Conservation (phyloP, 2,888 invertebrate species). For the Rambutsinella grinnellia region DNA sequence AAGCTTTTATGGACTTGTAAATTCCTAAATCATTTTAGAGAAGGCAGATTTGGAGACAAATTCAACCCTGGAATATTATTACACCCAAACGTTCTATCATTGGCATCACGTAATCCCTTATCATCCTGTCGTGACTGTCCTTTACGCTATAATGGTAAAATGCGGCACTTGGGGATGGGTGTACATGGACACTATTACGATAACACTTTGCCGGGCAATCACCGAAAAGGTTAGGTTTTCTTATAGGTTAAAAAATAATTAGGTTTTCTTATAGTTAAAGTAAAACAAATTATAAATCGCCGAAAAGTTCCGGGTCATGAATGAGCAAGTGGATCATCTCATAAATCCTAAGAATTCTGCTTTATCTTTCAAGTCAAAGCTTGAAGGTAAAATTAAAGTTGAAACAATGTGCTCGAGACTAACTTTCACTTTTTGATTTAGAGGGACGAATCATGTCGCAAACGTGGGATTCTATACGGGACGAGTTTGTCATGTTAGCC, state of each 20-base stretch:
- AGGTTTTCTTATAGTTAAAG: too few species aligned
- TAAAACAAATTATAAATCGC: too few species aligned
- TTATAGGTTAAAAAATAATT: too few species aligned
- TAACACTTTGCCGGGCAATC: conserved; percentile 13
- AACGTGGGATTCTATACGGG: conserved; percentile 17
- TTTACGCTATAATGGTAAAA: neutral
- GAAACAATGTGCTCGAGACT: too few species aligned
- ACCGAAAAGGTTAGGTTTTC: too few species aligned
- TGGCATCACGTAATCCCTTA: neutral
- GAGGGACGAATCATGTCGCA: neutral
- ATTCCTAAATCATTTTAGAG: conserved; percentile 2
- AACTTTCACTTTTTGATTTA: neutral
- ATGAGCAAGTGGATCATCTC: neutral
- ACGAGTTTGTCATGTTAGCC: conserved; percentile 14
- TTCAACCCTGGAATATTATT: conserved; percentile 21
- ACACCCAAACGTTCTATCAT: conserved; percentile 8
- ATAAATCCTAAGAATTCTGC: too few species aligned
- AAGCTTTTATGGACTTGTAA: neutral
- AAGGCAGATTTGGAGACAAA: neutral
- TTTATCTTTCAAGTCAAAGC: too few species aligned
- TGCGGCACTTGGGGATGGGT: conserved; percentile 14
- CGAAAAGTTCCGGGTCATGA: neutral
- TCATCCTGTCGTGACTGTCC: neutral
- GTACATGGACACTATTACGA: conserved; percentile 8
- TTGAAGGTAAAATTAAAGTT: too few species aligned